A percentile compares a stretch with the other conserved stretches of the same genome.
Evolutionary conservation across 1,140 invertebrate species (phyloP).

Genomic region (Neodiprion fabricii): DNA sequence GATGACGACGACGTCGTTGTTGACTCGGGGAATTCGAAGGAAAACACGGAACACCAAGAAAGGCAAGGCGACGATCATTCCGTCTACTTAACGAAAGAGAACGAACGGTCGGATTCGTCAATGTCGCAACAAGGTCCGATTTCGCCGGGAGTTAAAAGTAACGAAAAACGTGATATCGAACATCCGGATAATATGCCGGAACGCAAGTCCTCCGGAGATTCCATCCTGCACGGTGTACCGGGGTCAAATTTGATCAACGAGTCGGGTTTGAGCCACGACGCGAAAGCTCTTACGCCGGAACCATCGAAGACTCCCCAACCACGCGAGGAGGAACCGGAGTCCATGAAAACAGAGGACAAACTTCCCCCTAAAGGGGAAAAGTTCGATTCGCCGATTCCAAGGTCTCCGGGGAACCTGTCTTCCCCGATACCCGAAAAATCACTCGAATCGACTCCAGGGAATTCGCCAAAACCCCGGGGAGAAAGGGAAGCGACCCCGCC

Average conservation of each 20-base stretch:
- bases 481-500: background rate
- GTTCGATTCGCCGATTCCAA: background rate
- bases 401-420: background rate
- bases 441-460: background rate
- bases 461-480: conserved; percentile 5
- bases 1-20: conserved; percentile 46
- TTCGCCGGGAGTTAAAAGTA: background rate
- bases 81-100: background rate
- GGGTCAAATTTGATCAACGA: background rate
- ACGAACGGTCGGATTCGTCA: conserved; percentile 10
- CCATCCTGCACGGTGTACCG: background rate
- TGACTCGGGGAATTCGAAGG: conserved; percentile 31
- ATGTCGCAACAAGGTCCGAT: background rate
- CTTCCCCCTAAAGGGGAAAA: background rate
- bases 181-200: background rate
- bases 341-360: background rate
- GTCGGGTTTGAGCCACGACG: background rate
- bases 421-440: conserved; percentile 16
- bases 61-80: background rate
- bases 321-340: background rate
- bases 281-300: conserved; percentile 14
- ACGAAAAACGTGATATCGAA: no score
- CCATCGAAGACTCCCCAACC: conserved; percentile 1
- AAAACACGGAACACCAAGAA: background rate
- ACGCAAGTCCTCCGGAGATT: background rate